These are phyloP conservation scores for Talpa occidentalis DNA, from an alignment of 2,113 vertebrate species.

Conservation along the genomic window DNA sequence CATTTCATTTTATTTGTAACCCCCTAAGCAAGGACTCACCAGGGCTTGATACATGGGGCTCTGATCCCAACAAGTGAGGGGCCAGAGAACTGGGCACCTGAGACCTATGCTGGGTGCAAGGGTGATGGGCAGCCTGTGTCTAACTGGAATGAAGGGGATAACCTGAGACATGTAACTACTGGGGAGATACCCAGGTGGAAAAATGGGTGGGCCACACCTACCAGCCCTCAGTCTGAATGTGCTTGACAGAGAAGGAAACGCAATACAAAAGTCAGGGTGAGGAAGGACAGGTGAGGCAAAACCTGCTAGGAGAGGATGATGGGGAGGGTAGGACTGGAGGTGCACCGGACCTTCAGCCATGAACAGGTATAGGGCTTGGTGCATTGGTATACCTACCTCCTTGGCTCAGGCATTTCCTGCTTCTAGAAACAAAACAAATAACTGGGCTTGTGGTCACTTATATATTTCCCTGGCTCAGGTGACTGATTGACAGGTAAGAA, in stretches of 20 bases:
- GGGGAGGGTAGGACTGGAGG: background rate
- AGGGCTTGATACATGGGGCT: background rate
- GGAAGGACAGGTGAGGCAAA: background rate
- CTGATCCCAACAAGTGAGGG: background rate
- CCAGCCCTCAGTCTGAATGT: background rate
- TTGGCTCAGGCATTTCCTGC: background rate
- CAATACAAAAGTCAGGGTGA: background rate
- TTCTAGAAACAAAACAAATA: background rate
- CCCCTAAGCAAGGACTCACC: background rate
- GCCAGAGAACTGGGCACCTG: background rate
- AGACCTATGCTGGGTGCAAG: background rate
- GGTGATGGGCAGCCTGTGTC: no score
- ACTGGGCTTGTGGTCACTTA: background rate
- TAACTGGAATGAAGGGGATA: background rate
- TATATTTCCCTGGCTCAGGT: background rate
- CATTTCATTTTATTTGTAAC: conserved; percentile 43
- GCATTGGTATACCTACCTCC: background rate
- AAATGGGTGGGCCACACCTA: background rate
- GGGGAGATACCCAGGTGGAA: background rate
- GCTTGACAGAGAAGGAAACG: background rate
- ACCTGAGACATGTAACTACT: background rate
- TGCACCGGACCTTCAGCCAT: background rate
- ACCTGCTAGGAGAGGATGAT: background rate
- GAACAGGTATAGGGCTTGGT: background rate
- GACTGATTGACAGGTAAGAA: background rate